Conservation (phyloP, 2,113 vertebrate genomes). For the Sterna hirundo region DNA sequence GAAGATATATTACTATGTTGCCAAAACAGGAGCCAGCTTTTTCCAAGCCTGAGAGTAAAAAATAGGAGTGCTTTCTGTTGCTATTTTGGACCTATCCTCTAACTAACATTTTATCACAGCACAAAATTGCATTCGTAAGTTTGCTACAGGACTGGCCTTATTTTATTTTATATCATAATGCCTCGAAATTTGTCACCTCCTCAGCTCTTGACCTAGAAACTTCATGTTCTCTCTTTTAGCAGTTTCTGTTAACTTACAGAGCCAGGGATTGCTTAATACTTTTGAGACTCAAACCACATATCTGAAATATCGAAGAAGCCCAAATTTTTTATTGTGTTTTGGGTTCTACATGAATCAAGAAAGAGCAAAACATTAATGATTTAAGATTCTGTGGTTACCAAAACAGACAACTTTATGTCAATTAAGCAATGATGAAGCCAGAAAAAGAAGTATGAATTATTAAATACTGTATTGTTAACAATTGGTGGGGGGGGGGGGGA, state of each 20-base stretch:
- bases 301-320: neutral
- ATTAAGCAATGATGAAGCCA: neutral
- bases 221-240: neutral
- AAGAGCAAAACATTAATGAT: neutral
- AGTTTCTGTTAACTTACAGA: neutral
- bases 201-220: neutral
- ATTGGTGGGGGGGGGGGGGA: neutral
- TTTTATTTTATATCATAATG: neutral
- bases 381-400: neutral
- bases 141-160: neutral
- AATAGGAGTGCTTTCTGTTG: neutral
- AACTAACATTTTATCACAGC: neutral
- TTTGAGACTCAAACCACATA: neutral
- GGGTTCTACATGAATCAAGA: neutral
- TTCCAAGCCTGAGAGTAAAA: neutral
- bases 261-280: neutral
- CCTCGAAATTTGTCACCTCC: neutral
- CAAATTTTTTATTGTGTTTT: neutral
- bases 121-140: neutral
- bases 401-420: neutral
- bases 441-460: neutral
- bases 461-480: neutral
- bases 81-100: neutral
- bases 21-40: neutral
- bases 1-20: neutral